Evolutionary conservation across 2,888 invertebrate genomes (phyloP).

Genomic region (Trachelus iudaicus): DNA sequence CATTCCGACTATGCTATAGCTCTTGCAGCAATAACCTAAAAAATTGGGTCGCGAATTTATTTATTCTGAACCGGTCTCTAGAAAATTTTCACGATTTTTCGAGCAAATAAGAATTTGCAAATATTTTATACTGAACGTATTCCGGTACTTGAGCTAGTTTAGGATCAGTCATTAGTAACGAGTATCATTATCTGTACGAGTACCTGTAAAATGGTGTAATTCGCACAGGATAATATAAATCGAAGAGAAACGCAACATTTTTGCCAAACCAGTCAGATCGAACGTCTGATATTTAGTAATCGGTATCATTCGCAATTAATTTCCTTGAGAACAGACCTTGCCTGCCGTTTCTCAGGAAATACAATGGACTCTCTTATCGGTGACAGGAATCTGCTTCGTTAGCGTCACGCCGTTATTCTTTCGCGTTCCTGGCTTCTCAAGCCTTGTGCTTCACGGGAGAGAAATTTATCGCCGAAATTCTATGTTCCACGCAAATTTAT

Average conservation of each 20-base stretch:
- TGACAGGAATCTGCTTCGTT: slow-evolving; percentile 1
- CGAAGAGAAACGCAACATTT: neutral
- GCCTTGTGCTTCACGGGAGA: neutral
- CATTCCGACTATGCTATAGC: neutral
- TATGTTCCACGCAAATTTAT: neutral
- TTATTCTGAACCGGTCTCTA: neutral
- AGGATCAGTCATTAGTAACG: neutral
- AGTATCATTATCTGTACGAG: neutral
- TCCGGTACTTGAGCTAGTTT: neutral
- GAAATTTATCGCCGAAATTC: neutral
- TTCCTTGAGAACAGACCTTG: slow-evolving; percentile 9
- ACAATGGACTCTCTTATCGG: neutral
- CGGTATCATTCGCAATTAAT: neutral
- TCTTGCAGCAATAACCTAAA: neutral
- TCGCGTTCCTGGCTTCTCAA: neutral
- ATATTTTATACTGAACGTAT: neutral
- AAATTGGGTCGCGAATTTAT: neutral
- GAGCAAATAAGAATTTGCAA: neutral
- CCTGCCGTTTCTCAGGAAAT: slow-evolving; percentile 7
- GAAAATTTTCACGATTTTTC: neutral
- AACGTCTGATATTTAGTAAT: slow-evolving; percentile 5
- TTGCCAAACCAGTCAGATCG: neutral
- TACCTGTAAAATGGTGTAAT: neutral
- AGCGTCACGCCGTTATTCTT: slow-evolving; percentile 2
- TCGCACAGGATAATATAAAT: neutral